Conservation (phyloP, 1,140 invertebrate genomes). For the Panagrolaimus sp. region DNA sequence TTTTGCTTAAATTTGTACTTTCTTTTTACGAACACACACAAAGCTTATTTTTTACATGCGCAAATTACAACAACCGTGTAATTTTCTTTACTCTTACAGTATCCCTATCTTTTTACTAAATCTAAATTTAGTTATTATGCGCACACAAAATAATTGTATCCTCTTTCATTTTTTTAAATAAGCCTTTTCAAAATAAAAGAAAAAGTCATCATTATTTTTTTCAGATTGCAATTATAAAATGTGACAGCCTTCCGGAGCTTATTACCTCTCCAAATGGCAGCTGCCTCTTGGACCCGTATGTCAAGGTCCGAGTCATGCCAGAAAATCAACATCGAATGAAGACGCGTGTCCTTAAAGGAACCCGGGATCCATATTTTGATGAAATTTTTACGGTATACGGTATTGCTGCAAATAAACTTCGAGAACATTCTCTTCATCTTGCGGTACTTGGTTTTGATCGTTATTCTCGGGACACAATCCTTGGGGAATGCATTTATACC, state of each 20-base stretch:
- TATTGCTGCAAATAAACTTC: slow-evolving; percentile 74
- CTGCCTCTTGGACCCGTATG: slow-evolving; percentile 73
- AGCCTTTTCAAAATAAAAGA: too few species aligned
- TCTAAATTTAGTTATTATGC: too few species aligned
- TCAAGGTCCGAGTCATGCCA: slow-evolving; percentile 83
- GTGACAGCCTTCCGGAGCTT: slow-evolving; percentile 8
- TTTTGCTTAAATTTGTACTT: too few species aligned
- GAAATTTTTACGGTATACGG: slow-evolving; percentile 95
- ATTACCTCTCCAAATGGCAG: slow-evolving; percentile 16
- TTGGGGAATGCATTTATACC: slow-evolving; percentile 87
- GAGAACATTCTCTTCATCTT: slow-evolving; percentile 81
- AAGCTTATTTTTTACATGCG: background rate
- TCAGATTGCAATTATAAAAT: slow-evolving; percentile 13
- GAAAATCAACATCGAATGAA: slow-evolving; percentile 89
- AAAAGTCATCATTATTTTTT: too few species aligned
- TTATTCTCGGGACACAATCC: slow-evolving; percentile 91
- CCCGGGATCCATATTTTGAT: slow-evolving; percentile 83
- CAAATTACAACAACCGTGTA: too few species aligned
- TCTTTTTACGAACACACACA: too few species aligned
- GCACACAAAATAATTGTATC: too few species aligned
- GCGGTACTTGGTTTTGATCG: slow-evolving; percentile 88
- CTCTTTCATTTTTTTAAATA: too few species aligned
- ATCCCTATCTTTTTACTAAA: too few species aligned
- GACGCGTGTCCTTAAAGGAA: slow-evolving; percentile 83
- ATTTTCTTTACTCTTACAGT: too few species aligned